Evolutionary conservation across 64 coral and sea anemone species (phyloP), one percentile per base, ranked within the genome.

Genomic region (Montipora sp.): DNA sequence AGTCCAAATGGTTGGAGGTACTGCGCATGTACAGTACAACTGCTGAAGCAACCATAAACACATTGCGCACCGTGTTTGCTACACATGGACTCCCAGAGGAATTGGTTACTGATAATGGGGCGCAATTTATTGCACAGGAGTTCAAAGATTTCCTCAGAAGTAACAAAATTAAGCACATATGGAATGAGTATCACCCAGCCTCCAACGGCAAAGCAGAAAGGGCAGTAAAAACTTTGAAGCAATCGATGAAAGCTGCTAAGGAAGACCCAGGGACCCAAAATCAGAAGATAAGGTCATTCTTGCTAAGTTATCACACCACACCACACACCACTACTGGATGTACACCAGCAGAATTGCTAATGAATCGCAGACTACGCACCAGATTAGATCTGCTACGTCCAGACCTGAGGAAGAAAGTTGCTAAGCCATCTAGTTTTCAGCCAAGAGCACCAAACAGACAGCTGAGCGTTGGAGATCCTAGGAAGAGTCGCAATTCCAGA

Each of bases 111-210:
- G 23, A 23, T 23, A 23, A 23, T 23, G 23, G 23, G 23, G 23
- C 23, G 23, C 23, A 94, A 61, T 79, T 94, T 22, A 75, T 78
- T 46, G 80, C 84, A 51, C 23, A 57, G n/a, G 84, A 94, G 70
- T 94, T 94, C 47, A 59, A 77, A 72, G 46, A 79, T 19, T 94
- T 94, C 78, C 72, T 89, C 61, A 88, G 75, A 50, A 45, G 46
- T 69, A 94, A 94, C 46, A 61, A 77, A 11, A 79, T 89, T 48
- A 81, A 77, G 78, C 92, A 94, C 60, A 89, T 78, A 74, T 27
- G 55, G 6, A 68, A 21, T 4, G 82, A 51, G 1, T 92, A 92
- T 44, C 90, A 92, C 59, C 90, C 90, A 22, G 47, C 73, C 45
- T 92, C 90, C 8, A 92, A 85, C 73, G 89, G 89, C 12, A 43